These are phyloP conservation scores for Chelonus formosanus DNA, from an alignment of 2,888 invertebrate species.

Conservation along the genomic window DNA sequence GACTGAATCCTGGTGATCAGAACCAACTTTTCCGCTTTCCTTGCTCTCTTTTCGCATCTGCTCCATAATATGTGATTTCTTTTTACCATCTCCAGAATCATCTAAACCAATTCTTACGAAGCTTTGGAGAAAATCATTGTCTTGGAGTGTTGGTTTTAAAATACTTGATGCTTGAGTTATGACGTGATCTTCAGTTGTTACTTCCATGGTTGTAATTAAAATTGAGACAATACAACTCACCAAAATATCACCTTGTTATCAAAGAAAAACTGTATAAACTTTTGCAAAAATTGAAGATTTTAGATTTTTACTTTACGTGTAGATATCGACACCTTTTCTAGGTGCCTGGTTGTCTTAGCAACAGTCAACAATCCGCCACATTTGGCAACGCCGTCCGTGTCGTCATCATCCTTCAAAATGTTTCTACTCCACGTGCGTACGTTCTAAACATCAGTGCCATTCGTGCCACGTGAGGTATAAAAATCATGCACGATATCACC, in stretches of 20 bases:
- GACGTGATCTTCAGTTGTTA: slow-evolving; percentile 48
- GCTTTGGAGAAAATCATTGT: slow-evolving; percentile 81
- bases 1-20: slow-evolving; percentile 35
- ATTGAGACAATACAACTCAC: not conserved
- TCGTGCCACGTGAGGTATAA: slow-evolving; percentile 25
- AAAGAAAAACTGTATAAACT: not conserved
- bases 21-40: slow-evolving; percentile 28
- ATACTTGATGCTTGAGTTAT: slow-evolving; percentile 70
- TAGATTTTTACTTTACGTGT: slow-evolving; percentile 42
- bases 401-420: slow-evolving; percentile 26
- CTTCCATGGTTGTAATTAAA: slow-evolving; percentile 4
- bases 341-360: slow-evolving; percentile 58
- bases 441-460: slow-evolving; percentile 21
- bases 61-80: slow-evolving; percentile 25
- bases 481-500: slow-evolving; percentile 32
- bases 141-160: slow-evolving; percentile 72
- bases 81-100: slow-evolving; percentile 50
- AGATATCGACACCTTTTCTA: slow-evolving; percentile 58
- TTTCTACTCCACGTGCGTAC: slow-evolving; percentile 18
- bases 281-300: slow-evolving; percentile 11
- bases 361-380: slow-evolving; percentile 59
- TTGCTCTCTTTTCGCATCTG: slow-evolving; percentile 33
- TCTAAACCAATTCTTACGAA: slow-evolving; percentile 77
- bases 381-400: slow-evolving; percentile 41
- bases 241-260: not conserved